Base-by-base conservation (phyloP, 2,113 vertebrate genomes). In the Leiothrix lutea region DNA sequence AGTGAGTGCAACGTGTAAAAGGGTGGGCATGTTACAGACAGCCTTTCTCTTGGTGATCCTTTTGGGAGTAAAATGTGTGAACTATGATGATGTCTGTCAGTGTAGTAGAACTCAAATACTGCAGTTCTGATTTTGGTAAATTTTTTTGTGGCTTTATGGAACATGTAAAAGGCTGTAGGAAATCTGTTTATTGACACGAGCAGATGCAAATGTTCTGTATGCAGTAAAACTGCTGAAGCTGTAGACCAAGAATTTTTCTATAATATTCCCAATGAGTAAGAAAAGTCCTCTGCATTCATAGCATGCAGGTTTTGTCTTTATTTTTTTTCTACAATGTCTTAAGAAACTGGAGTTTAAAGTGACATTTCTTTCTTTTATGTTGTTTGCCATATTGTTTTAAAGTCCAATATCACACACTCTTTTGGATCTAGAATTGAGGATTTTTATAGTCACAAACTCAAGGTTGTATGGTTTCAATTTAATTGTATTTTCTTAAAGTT, bases 1-100 rank as follows among this genome's bases (percentile, higher is more conserved):
- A 98, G 99, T 99, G 91, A 69, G 97, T 96, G 56, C 23, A 47
- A 35, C 3, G 1, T 57, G 35, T 25, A 8, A 51, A 58, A 70
- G 40, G 45, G 13, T 18, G 17, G 22, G 47, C 11, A 3, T 57
- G 36, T 53, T 47, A 31, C 12, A 28, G 64, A 19, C 14, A 35
- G 12, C 51, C 23, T 77, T 90, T 66, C 38, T 82, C 44, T 42
- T 47, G 25, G 21, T 14, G 14, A 8, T 62, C 12, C 9, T 64
- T 42, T 28, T 25, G 57, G 36, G 72, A 86, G 21, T 69, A 40
- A 87, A 88, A 44, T n/a, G 3, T 26, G 19, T 44, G 66, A 62
- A 45, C 29, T 36, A 7, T 29, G 31, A 4, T 57, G 53, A n/a
- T 28, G 78, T 16, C 9, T 73, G 6, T 64, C n/a, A 29, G 19